Evolutionary conservation across 2,888 invertebrate genomes (phyloP).

Genomic region (Lapara coniferarum): DNA sequence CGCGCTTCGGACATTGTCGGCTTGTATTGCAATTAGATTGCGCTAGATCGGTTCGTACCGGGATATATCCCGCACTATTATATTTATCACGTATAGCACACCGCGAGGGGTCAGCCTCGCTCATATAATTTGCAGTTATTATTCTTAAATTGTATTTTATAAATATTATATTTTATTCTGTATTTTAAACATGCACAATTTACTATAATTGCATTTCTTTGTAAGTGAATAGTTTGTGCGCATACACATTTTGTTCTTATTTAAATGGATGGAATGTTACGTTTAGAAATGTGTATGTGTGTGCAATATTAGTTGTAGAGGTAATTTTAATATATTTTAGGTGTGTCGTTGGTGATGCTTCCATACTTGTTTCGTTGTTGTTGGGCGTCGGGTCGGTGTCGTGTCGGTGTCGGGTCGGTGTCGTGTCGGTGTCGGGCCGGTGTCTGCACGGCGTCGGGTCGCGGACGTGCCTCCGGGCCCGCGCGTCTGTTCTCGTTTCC

Average conservation of each 20-base stretch:
- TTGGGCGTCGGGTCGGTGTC: neutral
- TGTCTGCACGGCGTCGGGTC: neutral
- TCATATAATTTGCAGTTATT: conserved; percentile 78
- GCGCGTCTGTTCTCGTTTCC: conserved; percentile 20
- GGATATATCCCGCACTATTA: conserved; percentile 37
- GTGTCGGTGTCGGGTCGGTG: neutral
- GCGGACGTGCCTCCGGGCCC: neutral
- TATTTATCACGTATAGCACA: conserved; percentile 59
- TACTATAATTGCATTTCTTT: conserved; percentile 77
- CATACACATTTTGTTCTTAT: conserved; percentile 78
- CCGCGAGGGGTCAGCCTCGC: conserved; percentile 65
- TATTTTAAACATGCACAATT: conserved; percentile 80
- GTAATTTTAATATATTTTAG: conserved; percentile 69
- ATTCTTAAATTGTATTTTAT: conserved; percentile 78
- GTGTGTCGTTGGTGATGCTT: conserved; percentile 62
- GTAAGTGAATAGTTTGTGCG: conserved; percentile 76
- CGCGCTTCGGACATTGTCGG: conserved; percentile 35
- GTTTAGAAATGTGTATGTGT: conserved; percentile 82
- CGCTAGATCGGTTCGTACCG: conserved; percentile 60
- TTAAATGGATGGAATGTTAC: conserved; percentile 61
- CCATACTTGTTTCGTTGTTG: conserved; percentile 67
- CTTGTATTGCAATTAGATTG: conserved; percentile 79
- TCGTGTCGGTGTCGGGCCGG: neutral
- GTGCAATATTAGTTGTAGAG: conserved; percentile 82
- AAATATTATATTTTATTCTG: conserved; percentile 76